Evolutionary conservation across 2,888 invertebrate genomes (phyloP), one percentile per base, ranked within the genome.

Genomic region (Imbricaverruca yamaguchii): DNA sequence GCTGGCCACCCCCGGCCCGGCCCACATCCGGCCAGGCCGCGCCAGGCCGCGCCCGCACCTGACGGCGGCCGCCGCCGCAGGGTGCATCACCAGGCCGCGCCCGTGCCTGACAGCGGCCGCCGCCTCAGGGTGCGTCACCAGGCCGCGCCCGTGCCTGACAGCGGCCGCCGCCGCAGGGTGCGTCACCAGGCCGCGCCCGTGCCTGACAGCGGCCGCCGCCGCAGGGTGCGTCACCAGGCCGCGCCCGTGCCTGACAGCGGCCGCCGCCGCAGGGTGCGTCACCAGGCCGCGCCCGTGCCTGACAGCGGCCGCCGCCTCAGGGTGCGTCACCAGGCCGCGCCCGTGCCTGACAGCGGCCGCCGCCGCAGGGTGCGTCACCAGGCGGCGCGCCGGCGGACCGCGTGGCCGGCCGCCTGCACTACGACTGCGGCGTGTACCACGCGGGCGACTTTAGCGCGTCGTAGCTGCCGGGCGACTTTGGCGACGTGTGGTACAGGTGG

Each of bases 401-500:
- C 39, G 39, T 39, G 39, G 39, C 39, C 39, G 39, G 39, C 39
- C 39, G 59, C 59, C 69, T 12, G 15, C 69, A 13, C 74, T 74
- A 74, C 18, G 74, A 74, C 74, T 74, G 74, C 53, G 74, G 74
- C 53, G 74, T 21, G 55, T 74, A 74, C 74, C 74, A 74, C 55
- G 74, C 74, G 9, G 74, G 74, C 18, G 53, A 55, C 55, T 74
- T 74, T 7, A 74, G 74, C 74, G 74, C 74, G 21, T 74, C 74
- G 55, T 74, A 74, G 74, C 55, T 74, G 21, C 74, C 74, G 53
- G 74, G 74, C 21, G 74, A 74, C 74, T 74, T 74, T 0, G 74
- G 74, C 55, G 74, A 74, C 3, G 93, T 93, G 87, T 96, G 96
- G 87, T 96, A 96, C 77, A 96, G 89, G 88, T 96, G 95, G 87